Percentiles rank a stretch among this genome's conserved stretches.
These are phyloP conservation scores for Sicus ferrugineus DNA, from an alignment of 2,888 invertebrate species.

Conservation along the genomic window DNA sequence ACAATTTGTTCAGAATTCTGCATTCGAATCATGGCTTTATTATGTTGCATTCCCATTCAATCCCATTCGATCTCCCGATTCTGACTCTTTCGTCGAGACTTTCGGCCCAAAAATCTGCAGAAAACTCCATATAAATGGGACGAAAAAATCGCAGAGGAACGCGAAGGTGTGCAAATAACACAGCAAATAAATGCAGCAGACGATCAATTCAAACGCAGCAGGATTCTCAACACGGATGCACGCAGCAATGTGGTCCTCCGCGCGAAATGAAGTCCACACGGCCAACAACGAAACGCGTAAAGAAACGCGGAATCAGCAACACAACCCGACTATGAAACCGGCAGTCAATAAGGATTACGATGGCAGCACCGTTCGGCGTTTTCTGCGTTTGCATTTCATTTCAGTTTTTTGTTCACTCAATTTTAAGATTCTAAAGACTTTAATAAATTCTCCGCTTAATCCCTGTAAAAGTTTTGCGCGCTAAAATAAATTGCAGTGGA, in stretches of 20 bases:
- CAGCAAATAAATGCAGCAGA: slow-evolving; percentile 29
- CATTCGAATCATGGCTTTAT: neutral
- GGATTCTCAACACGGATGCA: slow-evolving; percentile 13
- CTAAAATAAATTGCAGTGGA: neutral
- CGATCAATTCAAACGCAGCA: slow-evolving; percentile 31
- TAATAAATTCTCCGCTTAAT: slow-evolving; percentile 31
- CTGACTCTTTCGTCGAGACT: neutral
- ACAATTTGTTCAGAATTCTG: neutral
- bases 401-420: neutral
- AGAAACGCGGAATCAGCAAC: neutral
- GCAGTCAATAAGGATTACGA: slow-evolving; percentile 31
- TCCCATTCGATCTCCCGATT: neutral
- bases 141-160: neutral
- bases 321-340: slow-evolving; percentile 5
- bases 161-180: slow-evolving; percentile 26
- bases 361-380: slow-evolving; percentile 1
- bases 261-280: slow-evolving; percentile 3
- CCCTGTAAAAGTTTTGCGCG: neutral
- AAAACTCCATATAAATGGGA: neutral
- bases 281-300: neutral
- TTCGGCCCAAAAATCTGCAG: neutral
- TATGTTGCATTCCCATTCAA: neutral
- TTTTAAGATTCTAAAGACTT: slow-evolving; percentile 12
- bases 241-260: slow-evolving; percentile 11
- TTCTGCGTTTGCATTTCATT: neutral